phyloP scores from a whole-genome alignment of 2,888 invertebrate species.

The Dolichomitus sp. region DNA sequence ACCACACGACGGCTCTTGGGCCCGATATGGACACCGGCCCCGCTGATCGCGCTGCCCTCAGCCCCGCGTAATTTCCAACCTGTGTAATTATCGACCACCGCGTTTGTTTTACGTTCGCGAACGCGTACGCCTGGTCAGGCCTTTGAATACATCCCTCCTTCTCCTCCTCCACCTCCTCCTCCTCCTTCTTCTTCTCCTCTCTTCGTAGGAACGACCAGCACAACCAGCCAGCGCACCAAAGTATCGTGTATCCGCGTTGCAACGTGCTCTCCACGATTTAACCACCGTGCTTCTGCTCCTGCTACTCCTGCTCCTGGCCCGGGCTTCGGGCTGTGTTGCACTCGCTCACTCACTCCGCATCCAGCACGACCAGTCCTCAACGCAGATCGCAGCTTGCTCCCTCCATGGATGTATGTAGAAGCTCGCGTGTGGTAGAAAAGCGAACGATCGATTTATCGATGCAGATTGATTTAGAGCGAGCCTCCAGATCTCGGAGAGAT shows the following conservation, averaged over 20 bases:
- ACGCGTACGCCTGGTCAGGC: conserved; percentile 50
- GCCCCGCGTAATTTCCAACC: conserved; percentile 78
- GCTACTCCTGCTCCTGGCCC: conserved; percentile 31
- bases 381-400: conserved; percentile 41
- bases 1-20: conserved; percentile 78
- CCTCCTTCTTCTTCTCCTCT: neutral
- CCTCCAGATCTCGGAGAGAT: conserved; percentile 83
- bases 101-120: conserved; percentile 66
- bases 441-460: conserved; percentile 77
- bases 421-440: conserved; percentile 44
- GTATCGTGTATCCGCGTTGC: conserved; percentile 67
- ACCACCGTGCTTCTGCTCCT: conserved; percentile 58
- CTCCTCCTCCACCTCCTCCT: neutral
- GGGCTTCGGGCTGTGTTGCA: conserved; percentile 38
- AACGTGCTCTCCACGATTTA: conserved; percentile 54
- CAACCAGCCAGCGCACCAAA: conserved; percentile 42
- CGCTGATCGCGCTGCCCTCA: conserved; percentile 50
- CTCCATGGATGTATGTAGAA: conserved; percentile 28
- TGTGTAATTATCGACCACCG: conserved; percentile 80
- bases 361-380: conserved; percentile 12
- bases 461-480: conserved; percentile 84
- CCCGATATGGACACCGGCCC: conserved; percentile 42
- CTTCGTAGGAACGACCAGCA: conserved; percentile 31
- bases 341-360: conserved; percentile 15
- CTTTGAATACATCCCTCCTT: neutral